These are phyloP conservation scores for Orthonychiurus folsomi DNA, from an alignment of 2,888 invertebrate species.

Conservation along the genomic window DNA sequence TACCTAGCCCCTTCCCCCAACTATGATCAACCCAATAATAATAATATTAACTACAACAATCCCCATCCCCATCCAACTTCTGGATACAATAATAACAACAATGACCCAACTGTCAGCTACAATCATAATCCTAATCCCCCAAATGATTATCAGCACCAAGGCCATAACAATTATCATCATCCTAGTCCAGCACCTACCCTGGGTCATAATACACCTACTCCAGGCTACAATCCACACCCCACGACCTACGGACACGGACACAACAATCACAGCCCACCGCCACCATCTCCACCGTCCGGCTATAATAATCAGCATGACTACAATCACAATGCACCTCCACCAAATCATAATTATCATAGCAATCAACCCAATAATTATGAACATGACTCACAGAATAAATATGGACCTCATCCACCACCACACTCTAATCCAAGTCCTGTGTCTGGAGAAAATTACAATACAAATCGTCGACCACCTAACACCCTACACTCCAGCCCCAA, in stretches of 20 bases:
- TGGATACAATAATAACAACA: neutral
- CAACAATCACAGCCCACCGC: slow-evolving; percentile 11
- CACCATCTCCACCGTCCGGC: neutral
- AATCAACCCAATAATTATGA: no score
- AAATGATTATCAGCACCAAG: neutral
- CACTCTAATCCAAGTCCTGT: no score
- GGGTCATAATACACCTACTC: neutral
- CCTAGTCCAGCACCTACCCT: neutral
- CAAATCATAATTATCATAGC: no score
- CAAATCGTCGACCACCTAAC: neutral
- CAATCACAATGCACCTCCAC: slow-evolving; percentile 5
- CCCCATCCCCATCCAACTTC: neutral
- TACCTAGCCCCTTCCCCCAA: neutral
- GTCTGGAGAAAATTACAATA: no score
- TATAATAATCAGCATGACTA: neutral
- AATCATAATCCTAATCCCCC: neutral
- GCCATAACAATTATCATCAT: neutral
- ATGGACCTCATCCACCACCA: no score
- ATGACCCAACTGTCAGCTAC: no score
- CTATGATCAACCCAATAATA: neutral
- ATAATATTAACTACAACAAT: neutral
- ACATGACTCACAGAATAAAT: no score
- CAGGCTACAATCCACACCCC: neutral
- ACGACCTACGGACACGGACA: neutral
- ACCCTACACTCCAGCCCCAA: slow-evolving; percentile 3